Conservation (phyloP, 2,888 invertebrate species). For the Drosophila helvetica region DNA sequence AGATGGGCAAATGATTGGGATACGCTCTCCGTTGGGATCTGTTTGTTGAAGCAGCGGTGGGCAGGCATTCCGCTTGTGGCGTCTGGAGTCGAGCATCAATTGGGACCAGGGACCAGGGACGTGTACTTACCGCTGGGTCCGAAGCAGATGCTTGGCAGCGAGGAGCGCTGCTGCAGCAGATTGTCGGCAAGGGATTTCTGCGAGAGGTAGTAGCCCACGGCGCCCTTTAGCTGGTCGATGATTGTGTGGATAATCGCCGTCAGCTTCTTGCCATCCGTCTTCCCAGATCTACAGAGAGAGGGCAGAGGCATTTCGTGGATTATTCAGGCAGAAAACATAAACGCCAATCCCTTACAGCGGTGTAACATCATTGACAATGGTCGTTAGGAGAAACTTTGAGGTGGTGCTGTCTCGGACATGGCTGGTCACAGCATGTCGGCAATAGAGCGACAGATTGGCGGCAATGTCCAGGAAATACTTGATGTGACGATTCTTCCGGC, state of each 20-base stretch:
- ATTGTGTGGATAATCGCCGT: constrained; percentile 85
- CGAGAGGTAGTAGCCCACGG: constrained; percentile 85
- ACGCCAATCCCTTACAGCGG: constrained; percentile 54
- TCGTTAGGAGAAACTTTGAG: constrained; percentile 61
- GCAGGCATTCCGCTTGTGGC: too few species aligned
- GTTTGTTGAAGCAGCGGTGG: too few species aligned
- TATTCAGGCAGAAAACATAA: neutral
- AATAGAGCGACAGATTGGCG: constrained; percentile 89
- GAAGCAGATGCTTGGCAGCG: constrained; percentile 56
- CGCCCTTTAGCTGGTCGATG: constrained; percentile 85
- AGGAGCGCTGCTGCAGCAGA: constrained; percentile 74
- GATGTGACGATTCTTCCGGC: constrained; percentile 83
- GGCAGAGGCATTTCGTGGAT: too few species aligned
- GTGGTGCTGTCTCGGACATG: constrained; percentile 84
- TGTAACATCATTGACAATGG: constrained; percentile 58
- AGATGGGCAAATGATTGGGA: neutral
- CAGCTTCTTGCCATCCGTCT: constrained; percentile 74
- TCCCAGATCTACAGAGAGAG: constrained; percentile 50
- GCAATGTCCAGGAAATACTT: constrained; percentile 87
- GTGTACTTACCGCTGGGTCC: constrained; percentile 48
- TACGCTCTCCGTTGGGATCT: neutral
- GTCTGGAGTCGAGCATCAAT: too few species aligned
- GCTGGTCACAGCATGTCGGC: constrained; percentile 87
- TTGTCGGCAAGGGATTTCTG: constrained; percentile 85
- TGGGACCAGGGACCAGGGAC: too few species aligned